phyloP scores from a whole-genome alignment of 2,888 invertebrate genomes.

The Macropis europaea region DNA sequence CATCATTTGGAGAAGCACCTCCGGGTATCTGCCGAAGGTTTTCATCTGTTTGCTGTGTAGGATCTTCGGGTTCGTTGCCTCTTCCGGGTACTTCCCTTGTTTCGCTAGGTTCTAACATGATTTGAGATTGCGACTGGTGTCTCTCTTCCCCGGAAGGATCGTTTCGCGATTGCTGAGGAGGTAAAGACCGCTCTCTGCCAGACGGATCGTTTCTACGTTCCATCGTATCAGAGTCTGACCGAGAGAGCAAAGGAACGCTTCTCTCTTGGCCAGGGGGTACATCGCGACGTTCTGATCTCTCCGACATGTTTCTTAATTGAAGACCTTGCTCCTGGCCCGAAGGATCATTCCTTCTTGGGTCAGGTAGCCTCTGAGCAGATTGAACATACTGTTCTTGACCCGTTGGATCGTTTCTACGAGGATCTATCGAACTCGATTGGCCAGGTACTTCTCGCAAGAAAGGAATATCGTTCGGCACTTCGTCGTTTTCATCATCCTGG shows the following conservation, averaged over 20 bases:
- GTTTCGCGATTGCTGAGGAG: constrained; percentile 74
- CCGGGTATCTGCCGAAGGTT: constrained; percentile 74
- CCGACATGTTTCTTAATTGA: constrained; percentile 62
- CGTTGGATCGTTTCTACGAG: constrained; percentile 77
- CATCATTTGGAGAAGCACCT: constrained; percentile 74
- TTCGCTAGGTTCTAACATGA: constrained; percentile 67
- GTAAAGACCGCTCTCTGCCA: constrained; percentile 75
- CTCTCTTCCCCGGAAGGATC: constrained; percentile 77
- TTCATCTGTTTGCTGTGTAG: constrained; percentile 64
- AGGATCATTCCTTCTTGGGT: constrained; percentile 76
- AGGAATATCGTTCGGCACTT: constrained; percentile 78
- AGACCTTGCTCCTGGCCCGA: constrained; percentile 72
- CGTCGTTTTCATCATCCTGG: constrained; percentile 78
- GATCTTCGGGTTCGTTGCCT: constrained; percentile 70
- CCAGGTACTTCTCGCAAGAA: constrained; percentile 78
- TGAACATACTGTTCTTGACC: constrained; percentile 76
- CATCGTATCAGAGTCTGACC: constrained; percentile 65
- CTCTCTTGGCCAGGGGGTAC: constrained; percentile 72
- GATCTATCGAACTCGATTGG: constrained; percentile 75
- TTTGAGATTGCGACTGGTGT: constrained; percentile 57
- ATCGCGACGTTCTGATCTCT: constrained; percentile 69
- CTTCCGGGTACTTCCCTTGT: constrained; percentile 74
- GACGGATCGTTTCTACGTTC: constrained; percentile 77
- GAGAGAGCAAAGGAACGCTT: constrained; percentile 55
- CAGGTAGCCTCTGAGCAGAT: constrained; percentile 64